Percentiles rank a stretch among this genome's conserved stretches.
Conservation (phyloP, 2,113 vertebrate species). For the Uria aalge region DNA sequence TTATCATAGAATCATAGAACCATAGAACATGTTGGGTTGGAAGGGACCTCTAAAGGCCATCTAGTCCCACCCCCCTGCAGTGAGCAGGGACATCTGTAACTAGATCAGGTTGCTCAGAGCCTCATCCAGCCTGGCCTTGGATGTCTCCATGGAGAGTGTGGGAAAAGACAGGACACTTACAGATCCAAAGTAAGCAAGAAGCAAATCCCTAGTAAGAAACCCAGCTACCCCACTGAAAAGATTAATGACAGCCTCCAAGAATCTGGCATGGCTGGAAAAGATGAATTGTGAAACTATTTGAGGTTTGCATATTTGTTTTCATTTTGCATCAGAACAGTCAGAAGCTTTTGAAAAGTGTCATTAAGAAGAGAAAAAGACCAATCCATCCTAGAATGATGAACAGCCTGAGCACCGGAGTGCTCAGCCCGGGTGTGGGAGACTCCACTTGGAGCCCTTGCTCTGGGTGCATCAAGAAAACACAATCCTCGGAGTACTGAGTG, state of each 20-base stretch:
- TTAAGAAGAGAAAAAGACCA: neutral
- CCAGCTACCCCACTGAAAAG: neutral
- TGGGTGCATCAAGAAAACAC: neutral
- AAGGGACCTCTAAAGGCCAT: too few species aligned
- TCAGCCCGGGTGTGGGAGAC: neutral
- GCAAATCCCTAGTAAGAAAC: neutral
- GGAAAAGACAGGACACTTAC: neutral
- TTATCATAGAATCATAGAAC: neutral
- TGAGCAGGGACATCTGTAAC: too few species aligned
- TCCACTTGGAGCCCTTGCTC: neutral
- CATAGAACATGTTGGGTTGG: too few species aligned
- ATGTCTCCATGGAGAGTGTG: neutral
- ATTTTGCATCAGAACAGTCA: neutral
- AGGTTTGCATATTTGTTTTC: slow-evolving; percentile 2
- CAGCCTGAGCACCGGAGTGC: fast-evolving
- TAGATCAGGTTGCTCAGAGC: too few species aligned
- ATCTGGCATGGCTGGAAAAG: neutral
- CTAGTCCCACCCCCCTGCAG: too few species aligned
- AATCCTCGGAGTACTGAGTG: neutral
- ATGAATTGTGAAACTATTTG: neutral
- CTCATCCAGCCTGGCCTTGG: too few species aligned
- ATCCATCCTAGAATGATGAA: neutral
- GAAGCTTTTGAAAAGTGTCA: neutral
- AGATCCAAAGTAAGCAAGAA: neutral
- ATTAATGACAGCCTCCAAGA: neutral